Conservation (phyloP, 2,797 vertebrate species). For the Catostomus latipinnis region DNA sequence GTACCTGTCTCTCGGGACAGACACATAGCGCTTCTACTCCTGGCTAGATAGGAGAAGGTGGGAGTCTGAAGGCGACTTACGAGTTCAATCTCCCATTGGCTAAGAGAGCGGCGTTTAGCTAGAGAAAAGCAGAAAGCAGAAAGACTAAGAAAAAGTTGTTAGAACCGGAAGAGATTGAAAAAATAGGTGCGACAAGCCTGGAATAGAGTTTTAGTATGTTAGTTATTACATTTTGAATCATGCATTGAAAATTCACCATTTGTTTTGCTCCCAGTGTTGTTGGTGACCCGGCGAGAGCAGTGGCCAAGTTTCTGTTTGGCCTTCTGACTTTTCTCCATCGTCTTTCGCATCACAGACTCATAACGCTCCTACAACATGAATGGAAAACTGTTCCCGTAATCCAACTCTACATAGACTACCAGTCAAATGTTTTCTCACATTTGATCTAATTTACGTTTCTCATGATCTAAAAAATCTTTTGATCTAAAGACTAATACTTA, state of each 20-base stretch:
- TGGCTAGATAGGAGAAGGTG: conserved; percentile 93
- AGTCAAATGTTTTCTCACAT: too few relatives aligned
- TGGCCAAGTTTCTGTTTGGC: conserved; percentile 81
- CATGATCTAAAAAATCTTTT: too few relatives aligned
- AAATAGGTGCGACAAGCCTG: conserved; percentile 4
- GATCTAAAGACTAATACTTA: too few relatives aligned
- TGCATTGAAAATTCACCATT: conserved; percentile 75
- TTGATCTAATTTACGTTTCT: too few relatives aligned
- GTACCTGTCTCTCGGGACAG: conserved; percentile 59
- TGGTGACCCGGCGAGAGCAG: conserved; percentile 83
- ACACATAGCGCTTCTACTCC: conserved; percentile 87
- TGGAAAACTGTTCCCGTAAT: conserved; percentile 34
- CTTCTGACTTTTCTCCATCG: conserved; percentile 90
- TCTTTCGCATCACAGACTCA: conserved; percentile 88
- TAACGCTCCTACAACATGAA: conserved; percentile 84
- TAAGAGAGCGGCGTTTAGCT: conserved; percentile 78
- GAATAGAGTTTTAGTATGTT: background rate
- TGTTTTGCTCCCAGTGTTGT: conserved; percentile 65
- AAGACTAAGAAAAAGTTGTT: background rate
- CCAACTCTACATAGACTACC: too few relatives aligned
- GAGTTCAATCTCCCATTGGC: conserved; percentile 92
- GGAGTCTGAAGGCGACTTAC: conserved; percentile 93
- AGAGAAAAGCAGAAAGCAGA: conserved; percentile 6
- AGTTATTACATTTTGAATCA: background rate
- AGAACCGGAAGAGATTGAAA: background rate